These are phyloP conservation scores for Hystrix cristata DNA, from an alignment of 2,113 vertebrate genomes.

Conservation along the genomic window DNA sequence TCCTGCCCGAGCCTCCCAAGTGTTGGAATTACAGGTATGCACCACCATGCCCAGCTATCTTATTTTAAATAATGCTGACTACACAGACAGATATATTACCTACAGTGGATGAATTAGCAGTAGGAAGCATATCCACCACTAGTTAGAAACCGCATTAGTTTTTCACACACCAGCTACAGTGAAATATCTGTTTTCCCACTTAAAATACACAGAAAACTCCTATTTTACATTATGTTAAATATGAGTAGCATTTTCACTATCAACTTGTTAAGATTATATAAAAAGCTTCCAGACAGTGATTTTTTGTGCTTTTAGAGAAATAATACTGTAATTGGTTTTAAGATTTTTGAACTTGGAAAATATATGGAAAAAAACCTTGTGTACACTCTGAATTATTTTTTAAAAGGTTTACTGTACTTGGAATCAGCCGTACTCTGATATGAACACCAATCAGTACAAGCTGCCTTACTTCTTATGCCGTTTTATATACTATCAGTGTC, in stretches of 20 bases:
- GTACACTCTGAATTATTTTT: slow-evolving; percentile 23
- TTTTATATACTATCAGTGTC: not conserved
- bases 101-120: not conserved
- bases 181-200: not conserved
- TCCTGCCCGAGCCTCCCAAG: too few relatives aligned
- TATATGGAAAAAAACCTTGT: not conserved
- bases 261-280: not conserved
- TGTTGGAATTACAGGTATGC: too few relatives aligned
- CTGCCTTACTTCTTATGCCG: slow-evolving; percentile 5
- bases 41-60: too few relatives aligned
- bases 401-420: slow-evolving; percentile 17
- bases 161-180: not conserved
- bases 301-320: slow-evolving; percentile 43
- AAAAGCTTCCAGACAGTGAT: not conserved
- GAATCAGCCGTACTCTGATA: slow-evolving; percentile 43
- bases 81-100: not conserved
- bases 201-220: not conserved
- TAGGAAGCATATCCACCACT: not conserved
- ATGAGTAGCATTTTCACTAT: not conserved
- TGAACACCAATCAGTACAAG: not conserved
- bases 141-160: not conserved
- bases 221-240: not conserved
- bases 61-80: not conserved
- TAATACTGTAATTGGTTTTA: not conserved
- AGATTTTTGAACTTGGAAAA: slow-evolving; percentile 21